Base-by-base conservation (phyloP, 2,113 vertebrate genomes). In the Sturnira hondurensis region DNA sequence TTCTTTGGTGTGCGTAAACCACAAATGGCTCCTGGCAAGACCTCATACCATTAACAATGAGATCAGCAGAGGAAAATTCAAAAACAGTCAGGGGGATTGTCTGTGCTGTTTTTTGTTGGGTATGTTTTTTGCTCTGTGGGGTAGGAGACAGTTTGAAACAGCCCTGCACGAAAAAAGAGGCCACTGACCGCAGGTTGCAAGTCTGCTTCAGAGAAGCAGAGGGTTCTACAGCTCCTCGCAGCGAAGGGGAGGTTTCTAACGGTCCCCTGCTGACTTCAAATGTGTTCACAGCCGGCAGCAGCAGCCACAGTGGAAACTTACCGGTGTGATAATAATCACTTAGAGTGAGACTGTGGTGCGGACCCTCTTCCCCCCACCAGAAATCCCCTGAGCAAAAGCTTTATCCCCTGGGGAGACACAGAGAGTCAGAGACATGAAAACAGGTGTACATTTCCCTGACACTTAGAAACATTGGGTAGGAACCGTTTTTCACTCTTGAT, bases 11-110 rank as follows among this genome's bases (percentile, higher is more conserved):
- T 95, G 93, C 74, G 89, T 93, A 93, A 97, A 98, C 98, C 98
- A 95, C 97, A 98, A 97, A 95, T 97, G 96, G 93, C 97, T 98
- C 97, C 95, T 97, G 95, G 97, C 95, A 97, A 98, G 97, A 92
- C 94, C 96, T 98, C 98, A 97, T 83, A 45, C 52, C 97, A 97
- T 97, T 97, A 97, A 97, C 97, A 92, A 85, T 1, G 2, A 98
- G 97, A 87, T 93, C 91, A 95, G 97, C 92, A 97, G 91, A 97
- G 97, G 97, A 97, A 95, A 98, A 96, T 97, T 98, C 20, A 95
- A 96, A 98, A 97, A 97, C 95, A 97, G 97, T 80, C 74, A 0
- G 65, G 97, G 96, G 97, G 94, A 98, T 97, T 97, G 86, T 96
- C 98, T 97, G 63, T 89, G 54, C 86, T 96, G 52, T 82, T 95